Evolutionary conservation across 2,888 invertebrate genomes (phyloP).

Genomic region (Antheraea assamensis): DNA sequence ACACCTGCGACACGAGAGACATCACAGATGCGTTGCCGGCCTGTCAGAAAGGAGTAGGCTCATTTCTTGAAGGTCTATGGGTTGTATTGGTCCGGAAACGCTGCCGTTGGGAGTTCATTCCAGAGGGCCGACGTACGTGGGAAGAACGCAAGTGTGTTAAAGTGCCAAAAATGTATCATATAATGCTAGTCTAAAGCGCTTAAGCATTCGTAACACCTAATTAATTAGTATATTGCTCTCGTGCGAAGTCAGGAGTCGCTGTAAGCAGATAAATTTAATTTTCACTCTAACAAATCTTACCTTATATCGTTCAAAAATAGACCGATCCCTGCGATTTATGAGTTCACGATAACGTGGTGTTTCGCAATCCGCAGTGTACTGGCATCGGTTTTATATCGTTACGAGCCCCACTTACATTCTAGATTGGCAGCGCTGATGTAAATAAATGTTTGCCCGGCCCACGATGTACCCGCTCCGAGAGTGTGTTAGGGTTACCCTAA

Average conservation of each 20-base stretch:
- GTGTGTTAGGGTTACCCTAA: conserved; percentile 12
- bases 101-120: too few species aligned
- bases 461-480: conserved; percentile 26
- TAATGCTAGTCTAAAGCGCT: too few species aligned
- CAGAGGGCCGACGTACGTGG: too few species aligned
- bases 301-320: not conserved
- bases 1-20: too few species aligned
- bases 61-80: too few species aligned
- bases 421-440: conserved; percentile 7
- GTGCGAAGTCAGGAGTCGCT: not conserved
- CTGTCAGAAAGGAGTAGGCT: too few species aligned
- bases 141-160: too few species aligned
- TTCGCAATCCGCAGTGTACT: conserved; percentile 39
- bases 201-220: too few species aligned
- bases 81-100: too few species aligned
- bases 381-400: conserved; percentile 48
- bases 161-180: too few species aligned
- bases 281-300: too few species aligned
- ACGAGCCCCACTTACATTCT: not conserved
- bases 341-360: conserved; percentile 40
- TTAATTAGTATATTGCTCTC: not conserved
- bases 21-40: too few species aligned
- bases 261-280: not conserved
- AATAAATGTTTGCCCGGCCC: conserved; percentile 20
- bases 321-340: not conserved